These are phyloP conservation scores for Microctonus brassicae DNA, from an alignment of 2,888 invertebrate genomes.

Conservation along the genomic window DNA sequence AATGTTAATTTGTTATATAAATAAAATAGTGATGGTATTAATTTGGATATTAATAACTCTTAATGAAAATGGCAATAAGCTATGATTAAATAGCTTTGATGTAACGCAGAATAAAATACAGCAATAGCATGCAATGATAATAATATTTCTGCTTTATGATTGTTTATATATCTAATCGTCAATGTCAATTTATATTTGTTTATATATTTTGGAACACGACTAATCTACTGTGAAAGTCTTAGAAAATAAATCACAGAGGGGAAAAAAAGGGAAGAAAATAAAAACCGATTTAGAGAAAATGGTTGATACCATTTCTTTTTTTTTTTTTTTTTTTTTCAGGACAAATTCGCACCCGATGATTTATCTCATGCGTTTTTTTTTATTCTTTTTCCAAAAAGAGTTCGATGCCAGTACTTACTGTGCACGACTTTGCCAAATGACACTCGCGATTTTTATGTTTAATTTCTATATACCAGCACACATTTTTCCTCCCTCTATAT, in stretches of 20 bases:
- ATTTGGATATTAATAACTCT: background rate
- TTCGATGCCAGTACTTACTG: constrained; percentile 63
- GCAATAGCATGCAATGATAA: background rate
- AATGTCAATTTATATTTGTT: background rate
- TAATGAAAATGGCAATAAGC: too few species aligned
- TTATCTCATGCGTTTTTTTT: background rate
- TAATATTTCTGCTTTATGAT: background rate
- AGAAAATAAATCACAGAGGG: constrained; percentile 10
- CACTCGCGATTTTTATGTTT: constrained; percentile 42
- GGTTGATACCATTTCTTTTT: constrained; percentile 31
- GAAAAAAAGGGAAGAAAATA: constrained; percentile 15
- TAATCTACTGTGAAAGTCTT: background rate
- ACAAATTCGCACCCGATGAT: constrained; percentile 13
- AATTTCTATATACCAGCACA: constrained; percentile 46
- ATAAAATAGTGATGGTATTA: background rate
- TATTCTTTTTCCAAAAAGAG: constrained; percentile 46
- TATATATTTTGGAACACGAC: constrained; percentile 5
- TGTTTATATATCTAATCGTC: background rate
- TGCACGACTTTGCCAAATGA: constrained; percentile 57
- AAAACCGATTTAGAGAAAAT: constrained; percentile 29
- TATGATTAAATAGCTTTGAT: too few species aligned
- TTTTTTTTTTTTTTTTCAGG: background rate
- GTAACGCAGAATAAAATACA: background rate
- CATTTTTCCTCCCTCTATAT: constrained; percentile 26
- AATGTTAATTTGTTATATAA: background rate